Base-by-base conservation (phyloP, 2,888 invertebrate species). In the Stenchaetothrips biformis region DNA sequence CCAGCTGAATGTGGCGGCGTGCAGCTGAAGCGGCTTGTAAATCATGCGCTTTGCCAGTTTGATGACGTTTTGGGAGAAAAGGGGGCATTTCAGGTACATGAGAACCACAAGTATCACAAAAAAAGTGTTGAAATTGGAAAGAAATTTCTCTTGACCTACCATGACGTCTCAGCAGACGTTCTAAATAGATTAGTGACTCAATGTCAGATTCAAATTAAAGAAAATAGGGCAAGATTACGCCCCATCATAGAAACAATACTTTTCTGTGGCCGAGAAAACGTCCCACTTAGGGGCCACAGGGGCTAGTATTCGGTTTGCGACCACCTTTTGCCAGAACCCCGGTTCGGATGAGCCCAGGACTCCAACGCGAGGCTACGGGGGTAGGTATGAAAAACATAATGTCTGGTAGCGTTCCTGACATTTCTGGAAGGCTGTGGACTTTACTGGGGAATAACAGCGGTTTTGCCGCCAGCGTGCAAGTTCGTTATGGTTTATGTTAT, bases 231-330 rank as follows among this genome's bases (percentile, higher is more conserved):
- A 37, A 21, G 82, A 2, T 27, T 81, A 9, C 79, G 49, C 47
- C 80, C 82, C n/a, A 82, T 82, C n/a, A 49, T 81, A 11, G 25
- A 78, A 18, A 25, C 80, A n/a, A 77, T 79, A 4, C 78, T 82
- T 48, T 82, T 81, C 67, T 21, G 81, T 18, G 81, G 80, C 53
- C 79, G 78, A 18, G 81, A 82, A 67, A 80, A 80, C 37, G 79
- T 82, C 49, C 47, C 81, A 11, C 79, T 82, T n/a, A 47, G 82
- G 67, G 81, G 81, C 16, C 81, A 82, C 48, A 48, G 80, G 4
- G 78, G n/a, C n/a, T n/a, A n/a, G n/a, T n/a, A n/a, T n/a, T n/a
- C n/a, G n/a, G n/a, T n/a, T n/a, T n/a, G n/a, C n/a, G n/a, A n/a
- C n/a, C n/a, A n/a, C n/a, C n/a, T n/a, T n/a, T n/a, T n/a, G n/a